Base-by-base conservation (phyloP, 2,888 invertebrate genomes). In the Hydraecia micacea region DNA sequence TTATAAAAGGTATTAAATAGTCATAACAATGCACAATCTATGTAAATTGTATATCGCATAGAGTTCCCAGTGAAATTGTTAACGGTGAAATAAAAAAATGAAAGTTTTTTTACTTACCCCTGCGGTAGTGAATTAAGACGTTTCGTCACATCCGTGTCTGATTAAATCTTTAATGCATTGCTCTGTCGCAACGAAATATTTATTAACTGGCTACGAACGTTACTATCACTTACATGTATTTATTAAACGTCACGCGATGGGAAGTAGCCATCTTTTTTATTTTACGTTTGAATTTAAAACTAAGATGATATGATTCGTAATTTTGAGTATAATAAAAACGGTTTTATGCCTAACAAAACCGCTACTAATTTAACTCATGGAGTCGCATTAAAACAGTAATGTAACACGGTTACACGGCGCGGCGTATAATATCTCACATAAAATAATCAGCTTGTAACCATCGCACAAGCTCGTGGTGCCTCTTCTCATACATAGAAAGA, bases 21-120 rank as follows among this genome's bases (percentile, higher is more conserved):
- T 85, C 86, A 86, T 88, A 90, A 90, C 85, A 86, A 85, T 86
- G 79, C 75, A 55, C 85, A 88, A 89, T 87, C 74, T 90, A 91
- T 91, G 90, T 89, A 89, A 91, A 91, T 90, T 73, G 79, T 86
- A 83, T 84, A 85, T 86, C 75, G 81, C 87, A 78, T 87, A 84
- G 84, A 87, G 84, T 75, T 81, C 75, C 42, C 77, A 74, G 86
- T 81, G 79, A 85, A 80, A 86, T 75, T 79, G 78, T 80, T 74
- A 74, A 83, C 70, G 83, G 77, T 77, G 81, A 85, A 85, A 86
- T 87, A 82, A 89, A 89, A 86, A 88, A 86, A 89, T 79, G 89
- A 90, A 91, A 91, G 89, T 87, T 87, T 87, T 87, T 85, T 87
- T 85, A 79, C 76, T 81, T 80, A 85, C 81, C 87, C 87, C 83